Conservation (phyloP, 2,113 vertebrate species). For the Sphaerodactylus townsendi region DNA sequence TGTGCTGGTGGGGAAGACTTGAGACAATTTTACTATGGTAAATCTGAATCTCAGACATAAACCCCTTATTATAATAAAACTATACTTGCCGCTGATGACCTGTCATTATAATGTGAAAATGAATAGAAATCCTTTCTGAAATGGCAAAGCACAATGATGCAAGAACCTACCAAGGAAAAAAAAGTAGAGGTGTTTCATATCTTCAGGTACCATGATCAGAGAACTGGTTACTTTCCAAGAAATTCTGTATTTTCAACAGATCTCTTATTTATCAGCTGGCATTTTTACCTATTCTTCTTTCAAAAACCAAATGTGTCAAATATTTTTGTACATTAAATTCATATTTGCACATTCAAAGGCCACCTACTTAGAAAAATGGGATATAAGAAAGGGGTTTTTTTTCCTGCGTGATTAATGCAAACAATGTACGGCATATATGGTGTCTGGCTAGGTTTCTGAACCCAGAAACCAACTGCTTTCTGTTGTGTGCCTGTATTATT, state of each 20-base stretch:
- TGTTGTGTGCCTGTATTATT: conserved; percentile 54
- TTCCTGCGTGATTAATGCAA: conserved; percentile 44
- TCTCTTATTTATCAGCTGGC: conserved; percentile 71
- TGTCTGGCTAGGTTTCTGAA: conserved; percentile 46
- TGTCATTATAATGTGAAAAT: conserved; percentile 61
- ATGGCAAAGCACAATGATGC: conserved; percentile 67
- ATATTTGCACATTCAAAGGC: conserved; percentile 62
- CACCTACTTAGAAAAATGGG: conserved; percentile 57
- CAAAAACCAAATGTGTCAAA: conserved; percentile 67
- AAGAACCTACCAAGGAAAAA: conserved; percentile 63
- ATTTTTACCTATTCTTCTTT: conserved; percentile 55
- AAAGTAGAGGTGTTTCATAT: conserved; percentile 77
- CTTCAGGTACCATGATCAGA: conserved; percentile 70
- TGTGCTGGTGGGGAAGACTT: neutral
- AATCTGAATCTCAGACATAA: conserved; percentile 42
- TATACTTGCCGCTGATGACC: conserved; percentile 47
- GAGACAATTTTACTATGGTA: conserved; percentile 34
- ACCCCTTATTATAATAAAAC: conserved; percentile 48
- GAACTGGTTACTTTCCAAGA: conserved; percentile 73
- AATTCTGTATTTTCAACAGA: conserved; percentile 68
- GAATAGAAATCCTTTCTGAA: conserved; percentile 68
- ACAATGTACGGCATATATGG: conserved; percentile 48
- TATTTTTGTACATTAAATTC: conserved; percentile 68
- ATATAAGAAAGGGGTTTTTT: conserved; percentile 60
- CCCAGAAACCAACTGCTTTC: conserved; percentile 61